Conservation (phyloP, 2,797 vertebrate species). For the Tenualosa thibaudeaui region DNA sequence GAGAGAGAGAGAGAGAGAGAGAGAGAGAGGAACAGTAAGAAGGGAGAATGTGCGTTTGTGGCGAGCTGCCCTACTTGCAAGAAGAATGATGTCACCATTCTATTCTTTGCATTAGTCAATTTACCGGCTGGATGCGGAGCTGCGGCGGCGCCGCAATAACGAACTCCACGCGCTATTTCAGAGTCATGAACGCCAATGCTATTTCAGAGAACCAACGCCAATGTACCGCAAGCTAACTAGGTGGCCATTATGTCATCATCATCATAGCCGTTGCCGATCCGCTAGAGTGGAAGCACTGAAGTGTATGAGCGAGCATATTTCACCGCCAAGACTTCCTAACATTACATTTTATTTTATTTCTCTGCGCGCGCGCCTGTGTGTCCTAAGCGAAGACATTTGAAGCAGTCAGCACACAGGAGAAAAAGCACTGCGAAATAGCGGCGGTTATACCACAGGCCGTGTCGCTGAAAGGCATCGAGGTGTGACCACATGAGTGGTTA, state of each 20-base stretch:
- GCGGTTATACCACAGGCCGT: background rate
- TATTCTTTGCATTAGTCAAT: conserved; percentile 30
- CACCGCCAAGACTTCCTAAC: background rate
- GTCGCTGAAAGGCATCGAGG: conserved; percentile 24
- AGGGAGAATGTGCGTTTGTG: conserved; percentile 25
- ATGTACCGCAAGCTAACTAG: conserved; percentile 21
- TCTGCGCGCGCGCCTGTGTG: background rate
- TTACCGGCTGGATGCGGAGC: conserved; percentile 13
- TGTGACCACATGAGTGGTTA: background rate
- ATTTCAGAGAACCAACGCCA: background rate
- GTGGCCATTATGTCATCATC: conserved; percentile 40
- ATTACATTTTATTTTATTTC: background rate
- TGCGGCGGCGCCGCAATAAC: conserved; percentile 28
- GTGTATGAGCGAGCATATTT: conserved; percentile 16
- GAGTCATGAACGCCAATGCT: background rate
- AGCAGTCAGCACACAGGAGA: background rate
- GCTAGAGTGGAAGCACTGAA: conserved; percentile 15
- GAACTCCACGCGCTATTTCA: background rate
- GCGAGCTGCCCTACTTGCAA: conserved; percentile 28
- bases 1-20: background rate
- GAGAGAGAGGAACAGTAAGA: background rate
- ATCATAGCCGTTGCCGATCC: background rate
- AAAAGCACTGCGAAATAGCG: background rate
- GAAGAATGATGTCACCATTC: conserved; percentile 38
- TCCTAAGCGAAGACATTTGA: conserved; percentile 26